Percentiles rank a stretch among this genome's conserved stretches.
Conservation (phyloP, 2,888 invertebrate genomes). For the Dynastes tityus region DNA sequence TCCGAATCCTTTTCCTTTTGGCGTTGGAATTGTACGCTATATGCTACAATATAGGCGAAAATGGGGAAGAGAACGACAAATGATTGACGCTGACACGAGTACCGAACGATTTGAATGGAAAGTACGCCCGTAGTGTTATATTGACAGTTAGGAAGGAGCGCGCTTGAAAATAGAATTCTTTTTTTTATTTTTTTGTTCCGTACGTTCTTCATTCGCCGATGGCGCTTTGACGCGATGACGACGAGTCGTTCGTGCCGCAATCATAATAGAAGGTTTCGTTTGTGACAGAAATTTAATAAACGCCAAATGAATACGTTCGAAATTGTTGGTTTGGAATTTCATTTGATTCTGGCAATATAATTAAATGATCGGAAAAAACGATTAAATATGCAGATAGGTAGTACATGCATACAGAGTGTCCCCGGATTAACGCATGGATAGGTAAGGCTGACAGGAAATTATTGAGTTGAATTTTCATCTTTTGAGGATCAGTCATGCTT, state of each 20-base stretch:
- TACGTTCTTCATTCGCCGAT: background rate
- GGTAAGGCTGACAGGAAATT: too few relatives aligned
- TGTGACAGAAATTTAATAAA: conserved; percentile 26
- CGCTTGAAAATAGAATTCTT: conserved; percentile 16
- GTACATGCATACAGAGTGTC: too few relatives aligned
- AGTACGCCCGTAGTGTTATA: conserved; percentile 27
- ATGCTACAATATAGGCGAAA: background rate
- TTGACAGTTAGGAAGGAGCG: conserved; percentile 24
- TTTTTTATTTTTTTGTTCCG: conserved; percentile 3
- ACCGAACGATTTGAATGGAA: conserved; percentile 31
- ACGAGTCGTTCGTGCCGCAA: background rate
- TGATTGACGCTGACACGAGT: conserved; percentile 34
- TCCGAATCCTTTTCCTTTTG: background rate
- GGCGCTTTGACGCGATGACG: background rate
- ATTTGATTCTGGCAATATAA: too few relatives aligned
- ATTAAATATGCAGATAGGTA: too few relatives aligned
- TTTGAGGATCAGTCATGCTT: too few relatives aligned
- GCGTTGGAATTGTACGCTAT: background rate
- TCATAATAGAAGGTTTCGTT: background rate
- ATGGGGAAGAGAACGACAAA: conserved; percentile 17
- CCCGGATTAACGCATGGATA: too few relatives aligned
- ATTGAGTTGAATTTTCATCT: too few relatives aligned
- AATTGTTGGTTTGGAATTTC: background rate
- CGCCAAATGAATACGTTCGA: background rate
- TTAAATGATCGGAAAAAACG: too few relatives aligned